These are phyloP conservation scores for Nebria ingens DNA, from an alignment of 1,140 invertebrate genomes.

Conservation along the genomic window DNA sequence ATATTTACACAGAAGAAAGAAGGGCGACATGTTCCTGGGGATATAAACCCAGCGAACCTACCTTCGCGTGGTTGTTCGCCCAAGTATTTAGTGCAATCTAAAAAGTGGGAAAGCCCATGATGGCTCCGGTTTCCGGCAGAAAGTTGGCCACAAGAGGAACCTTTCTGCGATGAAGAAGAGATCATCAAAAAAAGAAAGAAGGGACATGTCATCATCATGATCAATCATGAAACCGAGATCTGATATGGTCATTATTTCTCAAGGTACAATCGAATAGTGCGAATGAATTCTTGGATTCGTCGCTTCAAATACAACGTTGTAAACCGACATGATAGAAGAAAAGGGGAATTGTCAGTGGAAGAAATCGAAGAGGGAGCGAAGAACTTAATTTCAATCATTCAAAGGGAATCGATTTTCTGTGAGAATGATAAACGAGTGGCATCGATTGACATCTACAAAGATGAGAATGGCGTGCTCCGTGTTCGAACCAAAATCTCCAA, in stretches of 20 bases:
- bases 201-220: background rate
- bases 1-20: background rate
- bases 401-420: no score
- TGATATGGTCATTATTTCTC: no score
- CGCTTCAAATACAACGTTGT: background rate
- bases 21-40: conserved; percentile 32
- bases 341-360: background rate
- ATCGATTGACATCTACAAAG: no score
- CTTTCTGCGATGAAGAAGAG: conserved; percentile 11
- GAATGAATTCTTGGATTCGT: conserved; percentile 11
- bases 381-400: no score
- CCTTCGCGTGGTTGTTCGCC: conserved; percentile 31
- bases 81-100: conserved; percentile 24
- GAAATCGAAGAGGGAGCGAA: background rate
- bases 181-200: conserved; percentile 10
- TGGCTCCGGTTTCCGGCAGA: conserved; percentile 23
- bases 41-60: conserved; percentile 35
- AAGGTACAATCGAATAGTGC: conserved; percentile 9
- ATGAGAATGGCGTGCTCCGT: no score
- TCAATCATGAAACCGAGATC: background rate
- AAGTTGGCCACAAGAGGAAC: conserved; percentile 19
- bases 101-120: conserved; percentile 33
- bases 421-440: no score
- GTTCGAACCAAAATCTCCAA: no score
- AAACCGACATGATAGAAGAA: background rate